A percentile compares a stretch with the other conserved stretches of the same genome.
These are phyloP conservation scores for Thereva nobilitata DNA, from an alignment of 2,888 invertebrate genomes.

Conservation along the genomic window DNA sequence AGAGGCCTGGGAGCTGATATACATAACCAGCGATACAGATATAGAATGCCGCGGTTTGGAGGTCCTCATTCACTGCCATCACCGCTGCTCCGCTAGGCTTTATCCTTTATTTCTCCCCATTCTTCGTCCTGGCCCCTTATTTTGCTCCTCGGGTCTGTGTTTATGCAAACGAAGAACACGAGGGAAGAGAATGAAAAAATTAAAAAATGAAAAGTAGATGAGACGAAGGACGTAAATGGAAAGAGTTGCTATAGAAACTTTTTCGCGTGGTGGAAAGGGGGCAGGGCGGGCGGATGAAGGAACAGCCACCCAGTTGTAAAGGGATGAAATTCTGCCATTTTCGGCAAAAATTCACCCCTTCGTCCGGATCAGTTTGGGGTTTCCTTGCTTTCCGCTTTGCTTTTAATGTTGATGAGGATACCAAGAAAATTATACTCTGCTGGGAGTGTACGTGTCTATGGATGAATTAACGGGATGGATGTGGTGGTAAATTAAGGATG, in stretches of 20 bases:
- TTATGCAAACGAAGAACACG: conserved; percentile 32
- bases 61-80: conserved; percentile 21
- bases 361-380: conserved; percentile 8
- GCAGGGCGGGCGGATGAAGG: background rate
- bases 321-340: conserved; percentile 30
- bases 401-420: conserved; percentile 34
- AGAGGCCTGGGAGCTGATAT: background rate
- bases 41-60: conserved; percentile 18
- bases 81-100: conserved; percentile 7
- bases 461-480: conserved; percentile 28
- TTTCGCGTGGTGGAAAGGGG: background rate
- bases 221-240: conserved; percentile 29
- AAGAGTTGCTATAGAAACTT: conserved; percentile 35
- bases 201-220: conserved; percentile 35
- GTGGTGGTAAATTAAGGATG: conserved; percentile 10
- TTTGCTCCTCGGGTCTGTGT: conserved; percentile 22
- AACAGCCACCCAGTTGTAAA: conserved; percentile 9
- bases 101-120: conserved; percentile 15
- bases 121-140: conserved; percentile 8
- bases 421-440: conserved; percentile 30
- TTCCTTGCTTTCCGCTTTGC: conserved; percentile 29
- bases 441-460: conserved; percentile 21
- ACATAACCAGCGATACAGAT: background rate
- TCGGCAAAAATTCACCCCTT: conserved; percentile 1
- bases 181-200: conserved; percentile 34